Evolutionary conservation across 1,140 invertebrate genomes (phyloP).

Genomic region (Drosophila melanica): DNA sequence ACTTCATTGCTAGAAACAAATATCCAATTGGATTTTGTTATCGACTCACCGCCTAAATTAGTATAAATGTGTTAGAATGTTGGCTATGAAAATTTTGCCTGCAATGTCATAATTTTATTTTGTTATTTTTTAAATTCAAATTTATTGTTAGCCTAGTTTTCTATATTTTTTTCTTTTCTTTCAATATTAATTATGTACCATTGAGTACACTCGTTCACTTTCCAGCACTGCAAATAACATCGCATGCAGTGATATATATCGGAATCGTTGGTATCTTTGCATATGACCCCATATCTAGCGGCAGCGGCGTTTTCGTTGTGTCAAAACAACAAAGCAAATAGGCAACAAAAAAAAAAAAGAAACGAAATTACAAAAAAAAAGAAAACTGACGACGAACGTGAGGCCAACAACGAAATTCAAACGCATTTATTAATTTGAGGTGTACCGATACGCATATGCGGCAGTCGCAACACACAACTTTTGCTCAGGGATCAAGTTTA

Average conservation of each 20-base stretch:
- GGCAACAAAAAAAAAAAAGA: conserved; percentile 2
- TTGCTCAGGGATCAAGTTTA: conserved; percentile 29
- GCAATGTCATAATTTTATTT: neutral
- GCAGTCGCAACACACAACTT: conserved; percentile 9
- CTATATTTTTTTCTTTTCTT: neutral
- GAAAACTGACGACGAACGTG: conserved; percentile 16
- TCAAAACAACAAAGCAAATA: conserved; percentile 58
- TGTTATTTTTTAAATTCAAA: conserved; percentile 1
- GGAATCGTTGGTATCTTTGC: conserved; percentile 17
- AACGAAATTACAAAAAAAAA: conserved; percentile 13
- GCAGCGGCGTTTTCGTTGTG: conserved; percentile 63
- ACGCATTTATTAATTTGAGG: conserved; percentile 50
- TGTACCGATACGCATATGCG: conserved; percentile 31
- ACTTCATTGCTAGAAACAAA: neutral
- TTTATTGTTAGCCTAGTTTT: neutral
- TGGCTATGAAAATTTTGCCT: conserved; percentile 6
- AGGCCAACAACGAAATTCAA: conserved; percentile 40
- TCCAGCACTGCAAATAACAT: conserved; percentile 18
- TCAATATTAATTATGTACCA: conserved; percentile 6
- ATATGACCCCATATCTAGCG: conserved; percentile 32
- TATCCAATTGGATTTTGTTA: neutral
- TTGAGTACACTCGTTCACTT: neutral
- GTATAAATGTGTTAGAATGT: neutral
- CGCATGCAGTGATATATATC: conserved; percentile 31
- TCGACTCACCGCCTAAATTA: neutral